phyloP scores from a whole-genome alignment of 2,888 invertebrate species.

The Epirrhoe alternata region DNA sequence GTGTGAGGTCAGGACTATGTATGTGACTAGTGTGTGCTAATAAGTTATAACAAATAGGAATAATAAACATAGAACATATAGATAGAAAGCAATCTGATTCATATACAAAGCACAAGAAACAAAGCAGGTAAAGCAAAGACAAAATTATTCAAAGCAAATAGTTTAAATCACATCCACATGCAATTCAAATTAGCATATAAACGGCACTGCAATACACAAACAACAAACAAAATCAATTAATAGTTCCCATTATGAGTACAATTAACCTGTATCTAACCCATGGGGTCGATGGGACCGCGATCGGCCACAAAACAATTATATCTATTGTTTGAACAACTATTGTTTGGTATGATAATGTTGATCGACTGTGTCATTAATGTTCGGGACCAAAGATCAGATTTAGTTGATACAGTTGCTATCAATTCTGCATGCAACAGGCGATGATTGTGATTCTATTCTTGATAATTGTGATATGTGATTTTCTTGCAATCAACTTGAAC shows the following conservation, averaged over 20 bases:
- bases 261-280: constrained; percentile 47
- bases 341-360: constrained; percentile 55
- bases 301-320: constrained; percentile 56
- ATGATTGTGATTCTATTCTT: no score
- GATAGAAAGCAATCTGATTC: background rate
- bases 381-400: constrained; percentile 37
- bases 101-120: constrained; percentile 3
- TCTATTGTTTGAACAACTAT: constrained; percentile 62
- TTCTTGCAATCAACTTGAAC: no score
- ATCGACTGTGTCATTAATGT: constrained; percentile 49
- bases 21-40: no score
- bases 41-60: no score
- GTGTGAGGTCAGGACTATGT: no score
- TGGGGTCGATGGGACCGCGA: constrained; percentile 39
- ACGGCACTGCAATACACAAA: constrained; percentile 30
- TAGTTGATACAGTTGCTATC: constrained; percentile 38
- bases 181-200: constrained; percentile 45
- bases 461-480: no score
- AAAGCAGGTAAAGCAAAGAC: constrained; percentile 4
- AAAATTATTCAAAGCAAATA: constrained; percentile 12
- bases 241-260: constrained; percentile 61
- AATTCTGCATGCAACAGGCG: constrained; percentile 28
- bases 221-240: constrained; percentile 74
- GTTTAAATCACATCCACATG: constrained; percentile 23
- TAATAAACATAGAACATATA: background rate